Conservation (phyloP, 53 echinoderm and acorn worm species). For the Zoroaster sp. region DNA sequence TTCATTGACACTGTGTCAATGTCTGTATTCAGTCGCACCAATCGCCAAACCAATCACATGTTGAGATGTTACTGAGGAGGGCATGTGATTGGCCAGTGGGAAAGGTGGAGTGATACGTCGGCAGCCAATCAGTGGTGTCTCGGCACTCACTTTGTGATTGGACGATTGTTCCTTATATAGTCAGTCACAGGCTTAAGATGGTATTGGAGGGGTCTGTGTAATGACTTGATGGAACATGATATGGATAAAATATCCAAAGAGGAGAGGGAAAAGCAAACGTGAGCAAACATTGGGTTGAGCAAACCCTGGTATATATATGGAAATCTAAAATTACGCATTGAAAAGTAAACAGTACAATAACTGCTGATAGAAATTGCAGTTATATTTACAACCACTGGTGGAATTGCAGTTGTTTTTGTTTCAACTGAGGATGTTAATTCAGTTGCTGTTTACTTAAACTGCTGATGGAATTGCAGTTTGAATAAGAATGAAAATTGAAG, state of each 20-base stretch:
- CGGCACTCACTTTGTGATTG: background rate
- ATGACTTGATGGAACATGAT: background rate
- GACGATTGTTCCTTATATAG: background rate
- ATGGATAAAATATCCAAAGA: too few species aligned
- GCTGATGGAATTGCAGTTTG: constrained; percentile 3
- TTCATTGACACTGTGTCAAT: background rate
- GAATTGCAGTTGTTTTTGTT: too few species aligned
- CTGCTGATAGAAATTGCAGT: constrained; percentile 17
- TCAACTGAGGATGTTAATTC: background rate
- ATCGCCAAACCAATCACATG: background rate
- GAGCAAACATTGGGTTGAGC: constrained; percentile 28
- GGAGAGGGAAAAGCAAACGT: background rate
- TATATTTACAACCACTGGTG: too few species aligned
- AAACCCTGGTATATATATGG: background rate
- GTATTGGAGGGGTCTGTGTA: background rate
- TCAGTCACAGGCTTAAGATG: constrained; percentile 17
- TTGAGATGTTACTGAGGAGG: background rate
- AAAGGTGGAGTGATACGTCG: background rate
- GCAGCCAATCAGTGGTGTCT: constrained; percentile 13
- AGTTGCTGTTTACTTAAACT: background rate
- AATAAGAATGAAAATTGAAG: background rate
- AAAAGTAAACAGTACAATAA: background rate
- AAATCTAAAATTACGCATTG: background rate
- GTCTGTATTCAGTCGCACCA: background rate
- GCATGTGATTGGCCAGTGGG: background rate